These are phyloP conservation scores for Etheostoma cragini DNA, from an alignment of 2,113 vertebrate species.

Conservation along the genomic window DNA sequence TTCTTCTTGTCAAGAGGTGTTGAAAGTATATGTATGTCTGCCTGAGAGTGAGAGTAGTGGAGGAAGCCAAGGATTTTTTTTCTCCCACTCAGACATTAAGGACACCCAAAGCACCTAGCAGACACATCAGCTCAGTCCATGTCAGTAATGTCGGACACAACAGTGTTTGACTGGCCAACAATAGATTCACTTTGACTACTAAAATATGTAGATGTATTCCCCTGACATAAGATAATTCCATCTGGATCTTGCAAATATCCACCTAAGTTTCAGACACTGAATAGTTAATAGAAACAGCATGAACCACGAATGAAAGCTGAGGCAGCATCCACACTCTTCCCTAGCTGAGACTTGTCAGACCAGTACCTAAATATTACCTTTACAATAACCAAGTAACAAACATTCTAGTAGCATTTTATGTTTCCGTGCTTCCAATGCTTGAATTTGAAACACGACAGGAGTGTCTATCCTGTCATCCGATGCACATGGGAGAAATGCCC, in stretches of 20 bases:
- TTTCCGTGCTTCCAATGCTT: background rate
- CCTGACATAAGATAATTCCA: conserved; percentile 6
- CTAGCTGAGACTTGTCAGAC: background rate
- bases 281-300: background rate
- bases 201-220: conserved; percentile 52
- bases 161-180: conserved; percentile 28
- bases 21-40: conserved; percentile 33
- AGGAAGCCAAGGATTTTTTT: conserved; percentile 34
- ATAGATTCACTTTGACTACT: conserved; percentile 38
- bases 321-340: background rate
- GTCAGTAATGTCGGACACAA: conserved; percentile 52
- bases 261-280: conserved; percentile 7
- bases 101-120: conserved; percentile 35
- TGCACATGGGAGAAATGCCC: background rate
- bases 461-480: background rate
- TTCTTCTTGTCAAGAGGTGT: conserved; percentile 69
- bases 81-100: conserved; percentile 41
- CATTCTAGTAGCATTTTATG: background rate
- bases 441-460: background rate
- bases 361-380: background rate
- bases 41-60: conserved; percentile 27
- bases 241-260: background rate
- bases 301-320: background rate
- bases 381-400: background rate
- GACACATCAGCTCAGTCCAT: conserved; percentile 58